Base-by-base conservation (phyloP, 2,888 invertebrate species). In the Orthosia gothica region DNA sequence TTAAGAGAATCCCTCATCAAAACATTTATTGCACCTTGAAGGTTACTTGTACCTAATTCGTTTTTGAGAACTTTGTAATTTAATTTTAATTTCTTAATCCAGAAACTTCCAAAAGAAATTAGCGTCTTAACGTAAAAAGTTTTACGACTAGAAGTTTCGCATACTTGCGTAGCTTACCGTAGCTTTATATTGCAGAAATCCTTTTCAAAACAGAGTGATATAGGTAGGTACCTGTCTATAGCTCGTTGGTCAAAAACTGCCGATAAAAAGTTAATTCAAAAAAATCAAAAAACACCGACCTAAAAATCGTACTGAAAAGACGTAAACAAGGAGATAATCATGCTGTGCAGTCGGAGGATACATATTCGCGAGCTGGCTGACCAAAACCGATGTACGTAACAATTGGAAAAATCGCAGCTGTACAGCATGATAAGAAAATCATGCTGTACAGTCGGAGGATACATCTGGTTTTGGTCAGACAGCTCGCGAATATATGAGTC, bases 51-150 rank as follows among this genome's bases (percentile, higher is more conserved):
- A 76, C 73, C 86, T 89, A 90, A 91, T 91, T 90, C 89, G 86
- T 89, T 91, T 90, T 87, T 77, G 73, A 86, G 83, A 90, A 90
- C 87, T 90, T 90, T 82, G 69, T 89, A 87, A 89, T 89, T 88
- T 76, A 87, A 88, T 89, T 89, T 68, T 84, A 79, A 82, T 85
- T 83, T 83, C 82, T 83, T 89, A 83, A 81, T 87, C 82, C 86
- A 82, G 70, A 85, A 84, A 80, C 75, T 87, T 76, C 62, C 65
- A 79, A 82, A 85, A 80, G 76, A 79, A 78, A 79, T 78, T 84
- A 83, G 70, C 63, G 66, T 76, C 49, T 65, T 65, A 65, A 69
- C 71, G 70, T 69, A 69, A 54, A 80, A 69, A 74, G 74, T 85
- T 81, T 71, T 71, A 74, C 49, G 61, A 62, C 61, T 26, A 2